Base-by-base conservation (phyloP, 1,140 invertebrate genomes). In the Drosophila lowei region DNA sequence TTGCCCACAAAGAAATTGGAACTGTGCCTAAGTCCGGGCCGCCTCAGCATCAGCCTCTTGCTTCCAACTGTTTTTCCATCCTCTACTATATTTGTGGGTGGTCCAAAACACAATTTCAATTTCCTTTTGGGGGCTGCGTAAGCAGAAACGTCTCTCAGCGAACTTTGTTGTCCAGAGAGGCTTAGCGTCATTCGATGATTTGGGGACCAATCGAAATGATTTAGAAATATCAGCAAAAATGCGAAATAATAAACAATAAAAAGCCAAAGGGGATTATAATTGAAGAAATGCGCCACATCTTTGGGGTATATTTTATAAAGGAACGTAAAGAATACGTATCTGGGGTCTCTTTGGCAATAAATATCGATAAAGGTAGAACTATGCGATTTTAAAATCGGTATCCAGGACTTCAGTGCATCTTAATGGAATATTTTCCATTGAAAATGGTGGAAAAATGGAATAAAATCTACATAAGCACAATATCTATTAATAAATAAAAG, bases 1-100 rank as follows among this genome's bases (percentile, higher is more conserved):
- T 63, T 68, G 60, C n/a, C 59, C 53, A 34, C 60, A 73, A 73
- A 73, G 60, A 65, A 73, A 73, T 73, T 73, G 71, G 47, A 73
- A 73, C 71, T 73, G 48, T 64, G 71, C 70, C 70, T 57, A 64
- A 73, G 71, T 73, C 60, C 43, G 65, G 11, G 9, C 1, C 30
- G 30, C 9, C 30, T 11, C 30, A 34, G 3, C 30, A 9, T 13
- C 9, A 4, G 23, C 23, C 34, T 38, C 9, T 38, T 11, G 23
- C 34, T 13, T 3, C 34, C 11, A 38, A 13, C 34, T 38, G 11
- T 38, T 38, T 38, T 38, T 5, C 8, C 23, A 6, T 8, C 28
- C 34, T 4, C 11, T 38, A 28, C 34, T 38, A 9, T 13, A 38
- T 38, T 13, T 13, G 34, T 30, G 15, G 9, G 11, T 63, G 65